Conservation (phyloP, 2,888 invertebrate genomes). For the Drosophila anomelani region DNA sequence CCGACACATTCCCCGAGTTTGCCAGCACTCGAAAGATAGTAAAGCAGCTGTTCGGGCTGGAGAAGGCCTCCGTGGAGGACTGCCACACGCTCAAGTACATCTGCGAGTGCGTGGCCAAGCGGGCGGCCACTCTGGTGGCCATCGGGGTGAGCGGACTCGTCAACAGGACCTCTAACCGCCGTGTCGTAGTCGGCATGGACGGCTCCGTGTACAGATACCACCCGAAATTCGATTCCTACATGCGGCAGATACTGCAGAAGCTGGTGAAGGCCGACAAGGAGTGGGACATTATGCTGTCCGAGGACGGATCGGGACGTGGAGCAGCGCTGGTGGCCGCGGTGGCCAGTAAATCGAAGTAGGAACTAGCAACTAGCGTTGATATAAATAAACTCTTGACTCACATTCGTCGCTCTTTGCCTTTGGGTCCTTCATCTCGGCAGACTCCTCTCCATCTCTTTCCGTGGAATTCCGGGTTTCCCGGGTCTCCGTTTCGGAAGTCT, state of each 20-base stretch:
- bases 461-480: not conserved
- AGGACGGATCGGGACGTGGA: constrained; percentile 97
- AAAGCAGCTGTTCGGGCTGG: constrained; percentile 88
- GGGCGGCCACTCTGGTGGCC: constrained; percentile 96
- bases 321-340: constrained; percentile 98
- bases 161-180: constrained; percentile 94
- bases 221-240: constrained; percentile 96
- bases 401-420: constrained; percentile 42
- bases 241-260: constrained; percentile 93
- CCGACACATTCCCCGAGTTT: constrained; percentile 91
- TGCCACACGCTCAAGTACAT: constrained; percentile 95
- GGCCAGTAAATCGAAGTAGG: constrained; percentile 84
- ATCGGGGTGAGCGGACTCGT: constrained; percentile 94
- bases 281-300: constrained; percentile 96
- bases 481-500: constrained; percentile 27
- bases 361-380: constrained; percentile 25
- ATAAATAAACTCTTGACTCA: constrained; percentile 51
- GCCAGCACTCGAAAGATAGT: constrained; percentile 92
- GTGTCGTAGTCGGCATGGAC: constrained; percentile 97
- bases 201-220: constrained; percentile 98
- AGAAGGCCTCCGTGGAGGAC: constrained; percentile 92
- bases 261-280: constrained; percentile 90
- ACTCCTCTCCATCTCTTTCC: not conserved
- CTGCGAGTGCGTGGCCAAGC: constrained; percentile 94
- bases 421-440: not conserved